Conservation (phyloP, 53 echinoderm and acorn worm species). For the Patiria pectinifera region DNA sequence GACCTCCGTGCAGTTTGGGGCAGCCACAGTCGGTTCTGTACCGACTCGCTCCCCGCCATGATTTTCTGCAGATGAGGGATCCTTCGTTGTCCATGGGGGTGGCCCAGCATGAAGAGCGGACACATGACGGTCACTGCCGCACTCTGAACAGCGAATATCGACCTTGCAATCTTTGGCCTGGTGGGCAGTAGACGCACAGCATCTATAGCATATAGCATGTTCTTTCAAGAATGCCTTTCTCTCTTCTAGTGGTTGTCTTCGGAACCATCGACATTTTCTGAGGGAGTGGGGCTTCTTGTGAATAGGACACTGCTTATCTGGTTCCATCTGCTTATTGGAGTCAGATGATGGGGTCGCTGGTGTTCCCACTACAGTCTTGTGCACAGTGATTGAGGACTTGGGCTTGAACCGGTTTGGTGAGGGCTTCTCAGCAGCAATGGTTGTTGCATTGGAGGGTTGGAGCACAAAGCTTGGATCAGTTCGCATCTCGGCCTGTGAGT, state of each 20-base stretch:
- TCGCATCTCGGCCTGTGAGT: slow-evolving; percentile 39
- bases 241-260: slow-evolving; percentile 39
- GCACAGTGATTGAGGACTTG: slow-evolving; percentile 15
- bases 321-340: background rate
- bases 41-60: slow-evolving; percentile 27
- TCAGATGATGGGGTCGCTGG: background rate
- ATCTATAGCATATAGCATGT: slow-evolving; percentile 49
- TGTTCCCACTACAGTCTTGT: slow-evolving; percentile 30
- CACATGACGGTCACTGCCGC: slow-evolving; percentile 53
- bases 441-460: background rate
- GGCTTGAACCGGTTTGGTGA: slow-evolving; percentile 15
- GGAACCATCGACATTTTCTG: slow-evolving; percentile 53
- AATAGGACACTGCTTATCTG: slow-evolving; percentile 55
- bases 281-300: slow-evolving; percentile 65
- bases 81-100: slow-evolving; percentile 29
- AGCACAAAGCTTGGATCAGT: slow-evolving; percentile 56
- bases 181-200: slow-evolving; percentile 52
- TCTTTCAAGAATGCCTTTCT: slow-evolving; percentile 58
- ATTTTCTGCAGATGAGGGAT: background rate
- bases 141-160: slow-evolving; percentile 14
- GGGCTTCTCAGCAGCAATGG: background rate
- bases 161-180: slow-evolving; percentile 46
- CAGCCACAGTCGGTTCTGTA: slow-evolving; percentile 4
- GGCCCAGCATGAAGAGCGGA: slow-evolving; percentile 43
- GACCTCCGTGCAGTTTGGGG: slow-evolving; percentile 15